Percentiles rank a stretch among this genome's conserved stretches.
Evolutionary conservation across 2,797 vertebrate genomes (phyloP).

Genomic region (Phoeniculus purpureus): DNA sequence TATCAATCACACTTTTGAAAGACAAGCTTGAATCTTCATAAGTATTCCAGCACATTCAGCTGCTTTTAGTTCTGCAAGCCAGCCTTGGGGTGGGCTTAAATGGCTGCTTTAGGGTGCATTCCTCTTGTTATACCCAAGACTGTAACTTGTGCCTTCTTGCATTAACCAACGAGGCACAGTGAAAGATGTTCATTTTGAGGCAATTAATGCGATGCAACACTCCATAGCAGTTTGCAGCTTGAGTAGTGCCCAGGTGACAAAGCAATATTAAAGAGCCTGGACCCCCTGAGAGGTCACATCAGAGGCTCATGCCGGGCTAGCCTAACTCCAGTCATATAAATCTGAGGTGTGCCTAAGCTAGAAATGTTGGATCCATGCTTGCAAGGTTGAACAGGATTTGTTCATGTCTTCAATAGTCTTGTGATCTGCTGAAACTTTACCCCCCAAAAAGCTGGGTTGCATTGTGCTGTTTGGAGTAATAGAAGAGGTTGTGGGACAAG

Average conservation of each 20-base stretch:
- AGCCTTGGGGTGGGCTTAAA: not conserved
- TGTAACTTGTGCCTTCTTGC: not conserved
- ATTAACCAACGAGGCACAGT: not conserved
- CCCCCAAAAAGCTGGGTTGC: not conserved
- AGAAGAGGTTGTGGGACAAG: not conserved
- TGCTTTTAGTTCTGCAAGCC: not conserved
- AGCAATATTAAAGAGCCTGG: not conserved
- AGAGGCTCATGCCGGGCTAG: not conserved
- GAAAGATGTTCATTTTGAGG: constrained; percentile 11
- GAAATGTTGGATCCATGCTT: not conserved
- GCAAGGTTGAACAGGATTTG: not conserved
- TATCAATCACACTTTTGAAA: not conserved
- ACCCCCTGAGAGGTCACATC: not conserved
- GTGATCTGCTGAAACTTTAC: not conserved
- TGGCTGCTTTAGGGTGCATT: not conserved
- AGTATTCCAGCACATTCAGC: not conserved
- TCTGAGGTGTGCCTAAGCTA: not conserved
- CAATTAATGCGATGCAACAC: not conserved
- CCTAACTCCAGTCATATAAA: not conserved
- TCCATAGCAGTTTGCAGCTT: constrained; percentile 11
- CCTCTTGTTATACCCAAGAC: not conserved
- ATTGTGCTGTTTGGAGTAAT: not conserved
- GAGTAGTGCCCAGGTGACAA: not conserved
- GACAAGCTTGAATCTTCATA: not conserved
- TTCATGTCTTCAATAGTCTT: not conserved